phyloP scores from a whole-genome alignment of 2,888 invertebrate genomes.

The Aphidius colemani region DNA sequence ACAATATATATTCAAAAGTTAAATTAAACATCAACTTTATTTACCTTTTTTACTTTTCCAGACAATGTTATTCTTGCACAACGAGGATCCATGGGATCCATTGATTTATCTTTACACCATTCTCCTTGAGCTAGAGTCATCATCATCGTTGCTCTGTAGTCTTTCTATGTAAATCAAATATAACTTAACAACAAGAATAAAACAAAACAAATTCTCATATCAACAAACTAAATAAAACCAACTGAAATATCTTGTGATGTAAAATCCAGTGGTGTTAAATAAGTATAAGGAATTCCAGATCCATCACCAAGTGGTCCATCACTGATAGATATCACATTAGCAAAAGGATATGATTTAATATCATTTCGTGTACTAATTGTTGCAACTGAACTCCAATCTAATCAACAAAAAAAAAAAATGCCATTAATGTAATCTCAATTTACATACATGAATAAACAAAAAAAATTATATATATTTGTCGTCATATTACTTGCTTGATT shows the following conservation, averaged over 20 bases:
- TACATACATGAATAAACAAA: background rate
- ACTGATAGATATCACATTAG: conserved; percentile 71
- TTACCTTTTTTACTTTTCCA: conserved; percentile 70
- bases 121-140: conserved; percentile 71
- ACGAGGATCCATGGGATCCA: conserved; percentile 77
- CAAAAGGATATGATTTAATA: conserved; percentile 70
- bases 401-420: conserved; percentile 34
- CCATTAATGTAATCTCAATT: background rate
- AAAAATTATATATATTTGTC: background rate
- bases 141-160: conserved; percentile 70
- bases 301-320: conserved; percentile 73
- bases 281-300: conserved; percentile 75
- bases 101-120: conserved; percentile 68
- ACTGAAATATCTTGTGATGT: conserved; percentile 72
- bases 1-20: background rate
- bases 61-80: conserved; percentile 75
- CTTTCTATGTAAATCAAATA: conserved; percentile 60
- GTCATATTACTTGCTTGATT: conserved; percentile 67
- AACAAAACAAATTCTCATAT: background rate
- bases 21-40: conserved; percentile 31
- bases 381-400: conserved; percentile 76
- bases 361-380: conserved; percentile 69
- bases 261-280: conserved; percentile 74
- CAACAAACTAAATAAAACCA: conserved; percentile 31
- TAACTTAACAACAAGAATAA: background rate